Base-by-base conservation (phyloP, 2,797 vertebrate species). In the Alca torda region DNA sequence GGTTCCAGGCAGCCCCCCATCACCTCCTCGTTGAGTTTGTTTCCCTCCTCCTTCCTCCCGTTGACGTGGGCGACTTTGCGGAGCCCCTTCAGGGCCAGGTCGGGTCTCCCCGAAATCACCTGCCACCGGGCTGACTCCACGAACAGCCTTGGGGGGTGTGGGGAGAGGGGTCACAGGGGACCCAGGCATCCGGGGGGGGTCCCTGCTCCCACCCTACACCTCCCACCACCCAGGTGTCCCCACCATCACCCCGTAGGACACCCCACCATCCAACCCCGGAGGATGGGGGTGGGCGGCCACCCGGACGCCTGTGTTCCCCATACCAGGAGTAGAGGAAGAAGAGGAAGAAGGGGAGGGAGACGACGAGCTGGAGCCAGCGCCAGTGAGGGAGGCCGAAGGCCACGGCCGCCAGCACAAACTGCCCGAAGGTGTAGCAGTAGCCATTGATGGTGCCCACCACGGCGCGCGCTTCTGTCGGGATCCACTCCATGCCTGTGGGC, bases 311-410 rank as follows among this genome's bases (percentile, higher is more conserved):
- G 21, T 30, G 18, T n/a, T n/a, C 60, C 31, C 45, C 72, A 26
- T 92, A 99, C 99, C 99, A 99, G 96, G 99, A 98, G 89, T 98
- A 98, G 46, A 98, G 85, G 89, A 99, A 99, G 97, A 97, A 98
- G 84, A 99, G 3, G 74, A 99, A 98, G 95, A 97, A 98, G 8
- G 99, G 99, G 2, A 95, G 50, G 10, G 98, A 99, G 46, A 98
- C 92, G 0, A 91, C 82, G 25, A 99, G 41, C 91, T 99, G 99
- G 37, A 99, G 98, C 97, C 98, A 98, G 78, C 99, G 98, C 99
- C 99, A 99, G 95, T 98, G 98, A 25, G 98, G 98, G 69, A 99
- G 98, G 90, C 84, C 95, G 37, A 99, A 99, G 68, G 99, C 98
- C 30, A 98, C 35, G 13, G 98, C 99, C 0, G 98, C 98, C 93